A percentile compares a stretch with the other conserved stretches of the same genome.
phyloP scores from a whole-genome alignment of 2,113 vertebrate species.

The Anarrhichthys ocellatus region DNA sequence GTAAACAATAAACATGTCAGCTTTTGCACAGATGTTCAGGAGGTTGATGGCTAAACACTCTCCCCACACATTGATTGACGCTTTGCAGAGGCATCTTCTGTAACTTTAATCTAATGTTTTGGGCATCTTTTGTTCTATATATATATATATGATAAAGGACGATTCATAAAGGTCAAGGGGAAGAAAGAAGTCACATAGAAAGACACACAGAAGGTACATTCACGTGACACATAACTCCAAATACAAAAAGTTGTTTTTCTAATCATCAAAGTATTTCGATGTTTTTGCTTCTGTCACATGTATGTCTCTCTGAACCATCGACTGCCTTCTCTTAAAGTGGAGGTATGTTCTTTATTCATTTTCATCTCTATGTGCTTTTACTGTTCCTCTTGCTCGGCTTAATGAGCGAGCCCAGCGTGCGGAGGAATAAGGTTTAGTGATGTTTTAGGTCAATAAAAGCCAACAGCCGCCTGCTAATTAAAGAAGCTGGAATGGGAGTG shows the following conservation, averaged over 20 bases:
- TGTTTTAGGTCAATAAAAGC: conserved; percentile 67
- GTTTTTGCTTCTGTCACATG: neutral
- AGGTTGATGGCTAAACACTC: neutral
- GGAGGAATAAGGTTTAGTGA: conserved; percentile 17
- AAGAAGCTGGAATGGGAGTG: conserved; percentile 25
- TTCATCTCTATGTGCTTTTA: conserved; percentile 20
- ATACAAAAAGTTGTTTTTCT: neutral
- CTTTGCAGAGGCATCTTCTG: neutral
- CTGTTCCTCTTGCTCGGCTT: conserved; percentile 32
- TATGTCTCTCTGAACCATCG: neutral
- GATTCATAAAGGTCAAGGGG: neutral
- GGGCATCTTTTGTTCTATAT: neutral
- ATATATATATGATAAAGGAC: neutral
- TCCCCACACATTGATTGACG: neutral
- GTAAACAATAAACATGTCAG: too few species aligned
- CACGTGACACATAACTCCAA: neutral
- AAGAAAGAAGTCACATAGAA: neutral
- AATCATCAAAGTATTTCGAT: neutral
- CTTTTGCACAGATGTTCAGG: neutral
- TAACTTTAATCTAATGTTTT: neutral
- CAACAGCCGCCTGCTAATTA: conserved; percentile 62
- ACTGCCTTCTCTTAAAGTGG: neutral
- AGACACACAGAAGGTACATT: neutral
- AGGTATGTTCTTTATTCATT: neutral
- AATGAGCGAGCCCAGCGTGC: conserved; percentile 44